Evolutionary conservation across 2,113 vertebrate species (phyloP).

Genomic region (Menidia beryllina): DNA sequence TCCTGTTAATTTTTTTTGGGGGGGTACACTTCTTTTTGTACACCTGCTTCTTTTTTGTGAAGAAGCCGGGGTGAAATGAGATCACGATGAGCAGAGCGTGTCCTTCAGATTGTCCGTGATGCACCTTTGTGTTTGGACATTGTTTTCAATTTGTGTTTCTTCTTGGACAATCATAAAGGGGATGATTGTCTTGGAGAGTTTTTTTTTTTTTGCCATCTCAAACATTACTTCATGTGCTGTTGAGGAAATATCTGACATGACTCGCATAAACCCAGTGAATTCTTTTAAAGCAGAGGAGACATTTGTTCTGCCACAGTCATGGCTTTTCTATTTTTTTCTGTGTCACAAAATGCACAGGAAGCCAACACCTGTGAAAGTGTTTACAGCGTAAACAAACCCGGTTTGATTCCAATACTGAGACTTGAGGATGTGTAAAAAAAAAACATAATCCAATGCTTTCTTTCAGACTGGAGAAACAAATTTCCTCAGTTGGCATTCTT

Average conservation of each 20-base stretch:
- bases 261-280: conserved; percentile 18
- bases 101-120: conserved; percentile 11
- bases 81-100: background rate
- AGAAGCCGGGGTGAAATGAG: background rate
- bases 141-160: conserved; percentile 34
- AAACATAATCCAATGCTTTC: conserved; percentile 20
- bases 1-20: conserved; percentile 33
- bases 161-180: conserved; percentile 64
- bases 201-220: conserved; percentile 43
- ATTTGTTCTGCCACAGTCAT: conserved; percentile 12
- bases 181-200: too few species aligned
- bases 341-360: conserved; percentile 32
- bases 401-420: conserved; percentile 24
- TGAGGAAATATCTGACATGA: conserved; percentile 13
- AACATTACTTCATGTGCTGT: conserved; percentile 25
- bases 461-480: conserved; percentile 28
- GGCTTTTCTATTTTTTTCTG: conserved; percentile 22
- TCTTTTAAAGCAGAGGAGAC: conserved; percentile 20
- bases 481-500: conserved; percentile 49
- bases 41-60: conserved; percentile 15
- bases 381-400: conserved; percentile 66
- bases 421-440: conserved; percentile 9
- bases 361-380: conserved; percentile 50
- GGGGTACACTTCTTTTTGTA: conserved; percentile 9
- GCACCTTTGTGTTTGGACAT: conserved; percentile 25